phyloP scores from a whole-genome alignment of 2,113 vertebrate species.

The Solenodon paradoxus region DNA sequence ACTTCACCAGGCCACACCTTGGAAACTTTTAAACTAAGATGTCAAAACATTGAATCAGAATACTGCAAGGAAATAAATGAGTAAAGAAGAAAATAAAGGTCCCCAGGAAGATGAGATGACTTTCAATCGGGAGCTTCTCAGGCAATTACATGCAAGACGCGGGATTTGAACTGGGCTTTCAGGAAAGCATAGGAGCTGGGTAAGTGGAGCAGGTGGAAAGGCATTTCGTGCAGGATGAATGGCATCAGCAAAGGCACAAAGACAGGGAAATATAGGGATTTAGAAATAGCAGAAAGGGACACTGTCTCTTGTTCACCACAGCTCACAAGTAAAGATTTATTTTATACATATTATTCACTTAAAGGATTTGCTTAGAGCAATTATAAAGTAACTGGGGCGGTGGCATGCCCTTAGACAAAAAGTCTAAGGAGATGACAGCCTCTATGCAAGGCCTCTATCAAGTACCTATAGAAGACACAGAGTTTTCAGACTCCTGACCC shows the following conservation, averaged over 20 bases:
- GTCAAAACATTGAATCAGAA: neutral
- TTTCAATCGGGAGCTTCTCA: neutral
- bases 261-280: neutral
- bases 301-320: neutral
- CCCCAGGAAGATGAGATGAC: neutral
- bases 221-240: neutral
- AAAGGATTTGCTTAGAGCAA: neutral
- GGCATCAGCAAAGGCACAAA: neutral
- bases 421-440: neutral
- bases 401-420: neutral
- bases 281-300: neutral
- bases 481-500: neutral
- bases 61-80: neutral
- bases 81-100: neutral
- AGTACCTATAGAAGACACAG: neutral
- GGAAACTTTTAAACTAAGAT: neutral
- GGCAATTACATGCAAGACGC: neutral
- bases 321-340: neutral
- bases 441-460: neutral
- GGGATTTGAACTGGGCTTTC: neutral
- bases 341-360: neutral
- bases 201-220: neutral
- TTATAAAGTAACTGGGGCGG: neutral
- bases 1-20: too few relatives aligned
- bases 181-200: neutral